Base-by-base conservation (phyloP, 2,113 vertebrate genomes). In the Burhinus bistriatus region DNA sequence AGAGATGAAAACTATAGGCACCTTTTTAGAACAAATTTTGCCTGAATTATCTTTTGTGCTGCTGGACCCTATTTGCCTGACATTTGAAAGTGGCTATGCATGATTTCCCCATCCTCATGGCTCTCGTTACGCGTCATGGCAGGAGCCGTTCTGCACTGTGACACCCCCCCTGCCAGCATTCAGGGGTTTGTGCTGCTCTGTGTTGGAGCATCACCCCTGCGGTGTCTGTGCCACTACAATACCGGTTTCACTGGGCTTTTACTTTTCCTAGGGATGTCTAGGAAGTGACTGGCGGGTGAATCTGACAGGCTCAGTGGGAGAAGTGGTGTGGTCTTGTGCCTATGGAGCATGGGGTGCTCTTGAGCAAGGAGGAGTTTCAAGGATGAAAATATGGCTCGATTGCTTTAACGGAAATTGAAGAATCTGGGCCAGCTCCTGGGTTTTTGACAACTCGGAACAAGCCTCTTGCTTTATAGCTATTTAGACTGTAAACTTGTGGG, bases 51-150 rank as follows among this genome's bases (percentile, higher is more conserved):
- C 66, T 66, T 17, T 64, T 54, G 25, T 79, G 51, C 69, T 87
- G 57, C 45, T 69, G 83, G 65, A 93, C 40, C 64, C 55, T 79
- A 14, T 65, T 75, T 80, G 47, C 3, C 2, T 93, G 96, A 90
- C 90, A 93, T 92, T 97, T 93, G n/a, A 17, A 79, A 73, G 85
- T 47, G 47, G 80, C 73, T 87, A 6, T n/a, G 94, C 80, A n/a
- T 75, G 86, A 92, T 82, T 95, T 93, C 70, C 42, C 52, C 16
- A 55, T 80, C 32, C 66, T 54, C 6, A 0, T n/a, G 1, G 17
- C 47, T 65, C 38, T 45, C 2, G 0, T 30, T 73, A 34, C 13
- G 52, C 4, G 0, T 16, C 64, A 9, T 1, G 2, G 80, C 72
- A 47, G 62, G 51, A 72, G 61, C 36, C 38, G 29, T 5, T 86